Conservation (phyloP, 92 coral and sea anemone species). For the Porites evermanni region DNA sequence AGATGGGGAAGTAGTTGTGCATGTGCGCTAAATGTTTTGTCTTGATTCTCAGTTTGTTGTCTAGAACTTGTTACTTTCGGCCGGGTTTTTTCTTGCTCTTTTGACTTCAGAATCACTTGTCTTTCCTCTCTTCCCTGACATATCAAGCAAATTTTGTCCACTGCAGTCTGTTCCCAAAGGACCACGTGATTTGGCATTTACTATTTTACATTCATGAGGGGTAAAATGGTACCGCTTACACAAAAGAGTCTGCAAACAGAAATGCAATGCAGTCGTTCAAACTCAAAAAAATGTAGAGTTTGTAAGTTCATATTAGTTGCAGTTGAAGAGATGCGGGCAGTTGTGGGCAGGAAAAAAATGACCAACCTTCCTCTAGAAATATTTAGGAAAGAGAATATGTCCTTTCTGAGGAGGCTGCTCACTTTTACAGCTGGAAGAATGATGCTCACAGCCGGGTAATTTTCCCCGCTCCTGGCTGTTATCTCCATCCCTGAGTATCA, state of each 20-base stretch:
- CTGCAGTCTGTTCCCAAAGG: not conserved
- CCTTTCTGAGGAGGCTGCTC: not conserved
- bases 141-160: constrained; percentile 1
- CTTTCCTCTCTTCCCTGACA: constrained; percentile 2
- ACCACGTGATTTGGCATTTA: not conserved
- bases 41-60: no score
- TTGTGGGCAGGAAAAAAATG: not conserved
- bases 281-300: not conserved
- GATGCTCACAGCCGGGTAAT: not conserved
- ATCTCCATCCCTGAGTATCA: no score
- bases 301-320: not conserved
- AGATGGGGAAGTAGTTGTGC: no score
- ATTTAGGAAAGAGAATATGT: not conserved
- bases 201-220: not conserved
- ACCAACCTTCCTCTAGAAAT: not conserved
- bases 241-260: not conserved
- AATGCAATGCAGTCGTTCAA: not conserved
- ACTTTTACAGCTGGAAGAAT: not conserved
- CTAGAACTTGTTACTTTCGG: not conserved
- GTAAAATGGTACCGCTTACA: not conserved
- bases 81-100: not conserved
- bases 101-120: constrained; percentile 4
- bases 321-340: not conserved
- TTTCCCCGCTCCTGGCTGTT: no score
- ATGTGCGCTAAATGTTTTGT: no score